These are phyloP conservation scores for Dicyrtomina minuta DNA, from an alignment of 2,888 invertebrate species.

Conservation along the genomic window DNA sequence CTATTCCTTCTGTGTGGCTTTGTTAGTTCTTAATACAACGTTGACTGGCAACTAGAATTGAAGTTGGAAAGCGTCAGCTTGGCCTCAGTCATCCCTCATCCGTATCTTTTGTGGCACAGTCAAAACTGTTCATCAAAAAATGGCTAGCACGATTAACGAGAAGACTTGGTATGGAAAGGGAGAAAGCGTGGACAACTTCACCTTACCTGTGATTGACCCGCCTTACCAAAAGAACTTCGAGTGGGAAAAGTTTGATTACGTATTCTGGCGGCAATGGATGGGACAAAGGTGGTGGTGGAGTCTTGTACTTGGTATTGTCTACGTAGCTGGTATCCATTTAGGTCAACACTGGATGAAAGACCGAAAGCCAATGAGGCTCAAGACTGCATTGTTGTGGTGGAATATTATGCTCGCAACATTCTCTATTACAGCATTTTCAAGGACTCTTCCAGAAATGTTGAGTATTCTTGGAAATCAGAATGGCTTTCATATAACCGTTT, in stretches of 20 bases:
- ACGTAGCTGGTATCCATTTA: conserved; percentile 27
- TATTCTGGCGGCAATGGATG: conserved; percentile 28
- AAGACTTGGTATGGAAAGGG: background rate
- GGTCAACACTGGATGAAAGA: conserved; percentile 35
- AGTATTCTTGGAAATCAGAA: conserved; percentile 19
- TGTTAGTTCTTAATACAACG: too few species aligned
- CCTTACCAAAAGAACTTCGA: conserved; percentile 30
- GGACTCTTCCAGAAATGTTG: conserved; percentile 39
- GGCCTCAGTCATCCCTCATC: too few species aligned
- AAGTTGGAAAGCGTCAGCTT: too few species aligned
- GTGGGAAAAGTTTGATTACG: conserved; percentile 33
- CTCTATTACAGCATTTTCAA: conserved; percentile 34
- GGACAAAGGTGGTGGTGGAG: conserved; percentile 32
- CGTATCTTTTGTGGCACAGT: too few species aligned
- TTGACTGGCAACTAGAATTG: too few species aligned
- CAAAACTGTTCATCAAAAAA: too few species aligned
- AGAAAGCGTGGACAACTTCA: conserved; percentile 11
- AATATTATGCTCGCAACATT: conserved; percentile 35
- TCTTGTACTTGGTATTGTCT: conserved; percentile 21
- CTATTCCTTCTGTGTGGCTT: too few species aligned
- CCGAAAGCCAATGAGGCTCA: conserved; percentile 30
- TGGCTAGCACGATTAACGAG: too few species aligned
- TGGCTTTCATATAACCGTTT: conserved; percentile 36
- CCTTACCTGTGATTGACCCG: conserved; percentile 16
- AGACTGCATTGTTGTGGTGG: conserved; percentile 30